Conservation (phyloP, 2,888 invertebrate species). For the Heliconius sara region DNA sequence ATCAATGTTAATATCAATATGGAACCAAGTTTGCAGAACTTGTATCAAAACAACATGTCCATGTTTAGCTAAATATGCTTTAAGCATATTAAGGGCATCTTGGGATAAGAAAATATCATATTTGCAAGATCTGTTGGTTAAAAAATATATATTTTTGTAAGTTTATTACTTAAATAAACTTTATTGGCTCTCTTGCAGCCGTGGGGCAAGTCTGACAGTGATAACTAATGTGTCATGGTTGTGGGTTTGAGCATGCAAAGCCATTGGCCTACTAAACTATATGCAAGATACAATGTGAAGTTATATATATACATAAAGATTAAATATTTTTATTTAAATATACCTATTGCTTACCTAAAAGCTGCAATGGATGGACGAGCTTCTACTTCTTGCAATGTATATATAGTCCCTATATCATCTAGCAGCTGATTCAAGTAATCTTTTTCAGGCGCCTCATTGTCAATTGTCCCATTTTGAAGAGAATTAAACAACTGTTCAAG, state of each 20-base stretch:
- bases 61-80: conserved; percentile 86
- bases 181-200: not conserved
- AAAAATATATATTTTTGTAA: not conserved
- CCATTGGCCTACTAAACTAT: no score
- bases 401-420: conserved; percentile 81
- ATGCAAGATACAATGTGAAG: no score
- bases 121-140: conserved; percentile 85
- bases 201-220: no score
- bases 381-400: conserved; percentile 85
- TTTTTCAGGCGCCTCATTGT: conserved; percentile 81
- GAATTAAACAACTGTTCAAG: conserved; percentile 80
- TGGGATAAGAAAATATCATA: conserved; percentile 88
- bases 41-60: conserved; percentile 88
- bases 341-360: conserved; percentile 73
- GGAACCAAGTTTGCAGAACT: conserved; percentile 86
- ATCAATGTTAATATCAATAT: conserved; percentile 83
- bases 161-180: not conserved
- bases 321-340: not conserved
- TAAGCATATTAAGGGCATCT: conserved; percentile 85
- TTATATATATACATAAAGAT: not conserved
- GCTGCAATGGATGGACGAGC: conserved; percentile 85
- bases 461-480: conserved; percentile 81
- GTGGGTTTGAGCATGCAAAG: no score
- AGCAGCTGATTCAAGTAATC: conserved; percentile 81
- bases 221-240: no score